phyloP scores from a whole-genome alignment of 2,113 vertebrate genomes.

The Carassius auratus region DNA sequence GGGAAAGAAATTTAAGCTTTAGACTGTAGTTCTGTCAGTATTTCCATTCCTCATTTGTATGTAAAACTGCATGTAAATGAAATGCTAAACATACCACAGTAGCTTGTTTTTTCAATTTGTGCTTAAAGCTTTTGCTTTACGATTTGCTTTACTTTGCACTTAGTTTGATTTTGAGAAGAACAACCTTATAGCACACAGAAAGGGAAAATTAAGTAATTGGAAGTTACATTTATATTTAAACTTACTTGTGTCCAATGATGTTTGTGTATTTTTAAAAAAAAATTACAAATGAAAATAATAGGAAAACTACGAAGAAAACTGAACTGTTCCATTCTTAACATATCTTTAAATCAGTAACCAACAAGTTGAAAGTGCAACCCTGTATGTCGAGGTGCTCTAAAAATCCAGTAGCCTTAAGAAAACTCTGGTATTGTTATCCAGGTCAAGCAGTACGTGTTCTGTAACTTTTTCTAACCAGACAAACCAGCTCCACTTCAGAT shows the following conservation, averaged over 20 bases:
- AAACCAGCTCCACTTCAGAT: conserved; percentile 3
- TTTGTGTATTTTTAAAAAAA: neutral
- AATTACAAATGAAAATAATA: neutral
- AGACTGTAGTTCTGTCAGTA: neutral
- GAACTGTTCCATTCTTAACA: neutral
- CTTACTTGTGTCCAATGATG: neutral
- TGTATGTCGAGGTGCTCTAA: conserved; percentile 32
- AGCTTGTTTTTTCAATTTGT: neutral
- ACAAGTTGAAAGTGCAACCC: neutral
- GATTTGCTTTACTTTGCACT: conserved; percentile 25
- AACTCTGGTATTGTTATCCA: neutral
- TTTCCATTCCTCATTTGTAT: conserved; percentile 34
- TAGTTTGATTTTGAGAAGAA: neutral
- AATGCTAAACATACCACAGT: conserved; percentile 14
- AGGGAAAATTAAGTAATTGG: neutral
- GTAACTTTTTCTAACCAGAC: conserved; percentile 10
- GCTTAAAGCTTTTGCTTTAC: neutral
- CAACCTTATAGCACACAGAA: neutral
- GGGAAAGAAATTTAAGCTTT: conserved; percentile 37
- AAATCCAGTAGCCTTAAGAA: conserved; percentile 4
- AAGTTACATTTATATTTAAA: neutral
- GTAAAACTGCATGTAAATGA: conserved; percentile 46
- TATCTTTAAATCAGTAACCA: conserved; percentile 5
- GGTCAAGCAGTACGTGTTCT: conserved; percentile 1
- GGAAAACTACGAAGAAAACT: neutral